Conservation (phyloP, 2,113 vertebrate genomes). For the Rhinoderma darwinii region DNA sequence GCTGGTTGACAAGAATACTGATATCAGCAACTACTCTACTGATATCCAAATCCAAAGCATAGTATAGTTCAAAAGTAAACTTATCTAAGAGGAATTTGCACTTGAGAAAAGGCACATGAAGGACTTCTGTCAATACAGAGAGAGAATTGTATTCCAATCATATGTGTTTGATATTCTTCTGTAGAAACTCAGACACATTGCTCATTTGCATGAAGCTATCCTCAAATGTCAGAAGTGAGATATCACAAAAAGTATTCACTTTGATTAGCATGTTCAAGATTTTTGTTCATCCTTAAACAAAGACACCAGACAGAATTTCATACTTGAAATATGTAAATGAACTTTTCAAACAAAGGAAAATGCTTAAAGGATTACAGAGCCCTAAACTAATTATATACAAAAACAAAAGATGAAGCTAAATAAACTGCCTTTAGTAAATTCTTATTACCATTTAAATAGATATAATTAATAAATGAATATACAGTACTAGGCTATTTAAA, state of each 20-base stretch:
- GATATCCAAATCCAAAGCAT: conserved; percentile 63
- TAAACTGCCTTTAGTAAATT: conserved; percentile 48
- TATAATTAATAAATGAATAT: conserved; percentile 17
- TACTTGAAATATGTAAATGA: conserved; percentile 65
- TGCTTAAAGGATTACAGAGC: conserved; percentile 61
- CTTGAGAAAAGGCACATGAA: conserved; percentile 74
- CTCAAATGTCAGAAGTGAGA: conserved; percentile 76
- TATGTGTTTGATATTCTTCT: conserved; percentile 71
- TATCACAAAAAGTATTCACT: conserved; percentile 74
- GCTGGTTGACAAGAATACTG: conserved; percentile 37
- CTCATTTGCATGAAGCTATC: conserved; percentile 76
- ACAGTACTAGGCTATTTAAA: conserved; percentile 6
- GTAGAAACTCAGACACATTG: conserved; percentile 71
- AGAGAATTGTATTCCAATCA: conserved; percentile 68
- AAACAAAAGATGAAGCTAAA: conserved; percentile 41
- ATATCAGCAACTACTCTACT: conserved; percentile 63
- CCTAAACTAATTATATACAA: conserved; percentile 31
- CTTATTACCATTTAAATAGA: conserved; percentile 31
- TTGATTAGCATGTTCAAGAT: conserved; percentile 73
- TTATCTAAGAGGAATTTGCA: conserved; percentile 75
- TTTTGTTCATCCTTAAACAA: conserved; percentile 74
- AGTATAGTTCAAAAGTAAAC: conserved; percentile 69
- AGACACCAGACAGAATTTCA: conserved; percentile 63
- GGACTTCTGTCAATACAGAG: conserved; percentile 70
- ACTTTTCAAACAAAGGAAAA: conserved; percentile 64